Percentiles rank a stretch among this genome's conserved stretches.
phyloP scores from a whole-genome alignment of 2,797 vertebrate genomes.

The Amazona finschi region DNA sequence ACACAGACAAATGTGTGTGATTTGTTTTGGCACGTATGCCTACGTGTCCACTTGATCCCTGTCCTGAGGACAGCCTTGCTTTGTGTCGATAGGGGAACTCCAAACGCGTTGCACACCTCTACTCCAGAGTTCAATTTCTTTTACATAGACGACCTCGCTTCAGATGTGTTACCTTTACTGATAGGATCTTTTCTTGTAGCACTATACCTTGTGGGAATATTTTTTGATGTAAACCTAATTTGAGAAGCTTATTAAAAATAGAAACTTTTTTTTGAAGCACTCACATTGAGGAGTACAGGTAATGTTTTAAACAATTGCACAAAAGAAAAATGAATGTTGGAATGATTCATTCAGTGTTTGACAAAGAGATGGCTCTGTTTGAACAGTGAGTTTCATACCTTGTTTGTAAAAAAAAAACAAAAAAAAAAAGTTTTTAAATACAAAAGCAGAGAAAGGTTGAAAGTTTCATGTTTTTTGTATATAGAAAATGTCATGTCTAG shows the following conservation, averaged over 20 bases:
- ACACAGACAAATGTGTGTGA: conserved; percentile 51
- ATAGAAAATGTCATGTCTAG: conserved; percentile 80
- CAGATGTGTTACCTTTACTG: conserved; percentile 87
- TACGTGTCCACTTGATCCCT: conserved; percentile 61
- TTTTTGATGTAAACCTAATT: conserved; percentile 89
- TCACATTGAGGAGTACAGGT: conserved; percentile 91
- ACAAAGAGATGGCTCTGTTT: conserved; percentile 85
- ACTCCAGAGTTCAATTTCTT: conserved; percentile 86
- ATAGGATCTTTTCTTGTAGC: conserved; percentile 94
- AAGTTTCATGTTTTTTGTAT: conserved; percentile 83
- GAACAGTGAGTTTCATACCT: conserved; percentile 85
- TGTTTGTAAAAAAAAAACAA: conserved; percentile 75
- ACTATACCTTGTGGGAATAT: conserved; percentile 90
- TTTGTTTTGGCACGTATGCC: conserved; percentile 49
- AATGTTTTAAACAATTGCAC: conserved; percentile 90
- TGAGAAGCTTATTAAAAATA: conserved; percentile 82
- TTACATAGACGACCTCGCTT: conserved; percentile 85
- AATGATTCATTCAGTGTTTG: conserved; percentile 91
- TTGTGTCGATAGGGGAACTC: conserved; percentile 75
- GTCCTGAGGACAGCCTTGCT: conserved; percentile 70
- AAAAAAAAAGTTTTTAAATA: conserved; percentile 75
- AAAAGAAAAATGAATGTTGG: conserved; percentile 97
- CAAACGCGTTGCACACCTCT: conserved; percentile 82
- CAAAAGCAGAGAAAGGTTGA: conserved; percentile 78
- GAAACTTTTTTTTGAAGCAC: conserved; percentile 85